Base-by-base conservation (phyloP, 2,113 vertebrate genomes). In the Lanius ludovicianus region DNA sequence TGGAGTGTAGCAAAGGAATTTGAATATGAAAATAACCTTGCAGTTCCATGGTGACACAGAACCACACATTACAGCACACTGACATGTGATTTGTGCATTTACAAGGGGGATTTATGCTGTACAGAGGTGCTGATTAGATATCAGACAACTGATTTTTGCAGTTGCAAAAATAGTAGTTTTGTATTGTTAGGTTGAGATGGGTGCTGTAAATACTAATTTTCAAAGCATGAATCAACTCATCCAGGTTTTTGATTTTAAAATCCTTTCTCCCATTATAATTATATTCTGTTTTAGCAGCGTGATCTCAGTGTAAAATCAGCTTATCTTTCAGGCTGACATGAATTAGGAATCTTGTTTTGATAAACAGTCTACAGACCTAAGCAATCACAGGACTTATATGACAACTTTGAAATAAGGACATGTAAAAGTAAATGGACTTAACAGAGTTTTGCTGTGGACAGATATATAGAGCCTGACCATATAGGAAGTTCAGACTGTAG, bases 21-120 rank as follows among this genome's bases (percentile, higher is more conserved):
- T n/a, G 70, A 94, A 76, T 46, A 57, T 55, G n/a, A 95, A 91
- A 83, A 92, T 71, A 83, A 41, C 59, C 16, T 92, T 74, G 65
- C 60, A 77, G 46, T 74, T 79, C 65, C 15, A 20, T 27, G 39
- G 47, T 74, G 87, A 93, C 77, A 95, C 15, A 92, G 74, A 92
- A 53, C 46, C n/a, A 78, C 90, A 57, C 47, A 83, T 44, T 55
- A 41, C 22, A 91, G n/a, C 55, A 70, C 30, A 31, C 0, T 71
- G 83, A 79, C 78, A 50, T 62, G 37, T 73, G 53, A 57, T 33
- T 73, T 62, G 17, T 33, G 20, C 65, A 57, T 80, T 85, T 84
- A 35, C 70, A 60, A 30, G 19, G 7, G 22, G 12, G 23, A 87
- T 60, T 89, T 84, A 49, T 13, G 7, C 33, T 65, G 7, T n/a